Evolutionary conservation across 2,113 vertebrate genomes (phyloP).

Genomic region (Tyrannus savana): DNA sequence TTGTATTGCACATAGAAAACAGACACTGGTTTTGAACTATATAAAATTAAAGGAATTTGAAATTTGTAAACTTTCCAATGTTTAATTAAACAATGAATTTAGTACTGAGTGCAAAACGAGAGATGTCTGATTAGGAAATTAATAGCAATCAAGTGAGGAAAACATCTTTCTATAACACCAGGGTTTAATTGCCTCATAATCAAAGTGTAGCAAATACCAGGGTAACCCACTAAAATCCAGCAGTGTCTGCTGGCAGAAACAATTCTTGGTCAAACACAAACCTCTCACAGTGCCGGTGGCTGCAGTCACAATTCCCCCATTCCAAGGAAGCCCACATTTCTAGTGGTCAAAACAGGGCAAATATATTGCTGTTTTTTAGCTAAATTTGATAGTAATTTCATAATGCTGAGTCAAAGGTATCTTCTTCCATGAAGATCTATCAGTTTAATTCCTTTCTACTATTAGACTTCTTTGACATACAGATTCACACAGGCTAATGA

Average conservation of each 20-base stretch:
- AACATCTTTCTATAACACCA: neutral
- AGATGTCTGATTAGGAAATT: neutral
- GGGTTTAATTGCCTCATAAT: neutral
- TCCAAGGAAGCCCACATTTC: constrained; percentile 34
- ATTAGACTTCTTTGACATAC: neutral
- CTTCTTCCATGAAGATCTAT: neutral
- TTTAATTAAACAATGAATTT: neutral
- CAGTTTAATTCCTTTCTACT: neutral
- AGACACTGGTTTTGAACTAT: constrained; percentile 39
- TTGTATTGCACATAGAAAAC: constrained; percentile 46
- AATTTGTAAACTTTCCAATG: neutral
- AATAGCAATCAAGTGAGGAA: neutral
- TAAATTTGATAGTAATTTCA: neutral
- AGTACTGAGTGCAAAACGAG: neutral
- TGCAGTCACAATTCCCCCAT: constrained; percentile 67
- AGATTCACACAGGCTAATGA: neutral
- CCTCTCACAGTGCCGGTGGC: constrained; percentile 74
- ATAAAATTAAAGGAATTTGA: constrained; percentile 15
- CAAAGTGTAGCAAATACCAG: constrained; percentile 54
- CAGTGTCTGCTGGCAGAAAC: constrained; percentile 82
- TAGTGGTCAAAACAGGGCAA: neutral
- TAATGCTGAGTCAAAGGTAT: neutral
- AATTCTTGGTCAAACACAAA: constrained; percentile 85
- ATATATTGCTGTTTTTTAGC: neutral
- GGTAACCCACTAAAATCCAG: constrained; percentile 82